Conservation (phyloP, 2,888 invertebrate genomes). For the Agrotis puta region DNA sequence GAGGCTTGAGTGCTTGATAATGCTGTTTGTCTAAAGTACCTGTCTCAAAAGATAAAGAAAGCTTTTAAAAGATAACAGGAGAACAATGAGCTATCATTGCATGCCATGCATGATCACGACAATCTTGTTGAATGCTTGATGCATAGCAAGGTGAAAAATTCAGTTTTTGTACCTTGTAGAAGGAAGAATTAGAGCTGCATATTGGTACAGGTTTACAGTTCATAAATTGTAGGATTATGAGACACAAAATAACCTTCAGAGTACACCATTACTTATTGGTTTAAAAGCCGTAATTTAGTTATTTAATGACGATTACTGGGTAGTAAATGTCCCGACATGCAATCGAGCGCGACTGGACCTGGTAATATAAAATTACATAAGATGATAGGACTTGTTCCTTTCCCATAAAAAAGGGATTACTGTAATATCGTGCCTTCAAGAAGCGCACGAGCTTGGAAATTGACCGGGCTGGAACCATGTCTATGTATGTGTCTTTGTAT, state of each 20-base stretch:
- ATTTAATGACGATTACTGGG: constrained; percentile 41
- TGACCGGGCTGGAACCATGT: neutral
- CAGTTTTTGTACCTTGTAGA: constrained; percentile 7
- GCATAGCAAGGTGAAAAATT: neutral
- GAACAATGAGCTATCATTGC: constrained; percentile 3
- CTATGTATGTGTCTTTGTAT: neutral
- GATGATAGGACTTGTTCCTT: constrained; percentile 26
- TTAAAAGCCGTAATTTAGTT: constrained; percentile 18
- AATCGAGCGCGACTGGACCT: constrained; percentile 4
- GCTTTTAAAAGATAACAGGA: neutral
- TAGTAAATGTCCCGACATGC: constrained; percentile 30
- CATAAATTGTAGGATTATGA: constrained; percentile 33
- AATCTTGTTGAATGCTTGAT: neutral
- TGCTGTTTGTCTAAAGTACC: constrained; percentile 7
- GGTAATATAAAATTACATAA: constrained; percentile 12
- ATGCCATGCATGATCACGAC: neutral
- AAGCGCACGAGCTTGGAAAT: neutral
- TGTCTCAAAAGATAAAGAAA: constrained; percentile 23
- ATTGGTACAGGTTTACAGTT: constrained; percentile 1
- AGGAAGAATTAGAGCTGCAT: neutral
- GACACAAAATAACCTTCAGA: constrained; percentile 1
- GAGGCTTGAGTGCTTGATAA: neutral
- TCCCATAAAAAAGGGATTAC: constrained; percentile 20
- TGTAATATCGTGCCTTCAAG: constrained; percentile 2
- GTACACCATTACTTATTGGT: constrained; percentile 23